A percentile compares a stretch with the other conserved stretches of the same genome.
Conservation (phyloP, 1,140 invertebrate species). For the Caenorhabditis remanei region DNA sequence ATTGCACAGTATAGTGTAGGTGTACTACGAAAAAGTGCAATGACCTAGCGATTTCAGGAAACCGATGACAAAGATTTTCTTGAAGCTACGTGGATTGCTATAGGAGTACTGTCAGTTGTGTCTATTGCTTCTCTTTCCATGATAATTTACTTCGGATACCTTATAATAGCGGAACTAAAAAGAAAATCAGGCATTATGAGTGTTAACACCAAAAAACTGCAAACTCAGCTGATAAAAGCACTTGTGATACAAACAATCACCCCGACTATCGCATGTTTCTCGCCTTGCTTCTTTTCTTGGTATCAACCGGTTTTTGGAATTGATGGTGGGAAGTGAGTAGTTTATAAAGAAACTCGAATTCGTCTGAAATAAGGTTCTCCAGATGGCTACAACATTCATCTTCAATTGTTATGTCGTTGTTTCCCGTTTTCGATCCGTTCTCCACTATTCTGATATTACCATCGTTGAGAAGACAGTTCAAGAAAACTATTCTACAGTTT, state of each 20-base stretch:
- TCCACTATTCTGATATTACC: not conserved
- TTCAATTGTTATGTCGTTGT: not conserved
- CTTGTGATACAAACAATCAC: constrained; percentile 9
- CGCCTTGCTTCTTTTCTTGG: constrained; percentile 20
- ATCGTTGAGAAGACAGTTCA: not conserved
- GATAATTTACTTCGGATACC: not conserved
- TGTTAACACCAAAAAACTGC: not conserved
- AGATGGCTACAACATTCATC: not conserved
- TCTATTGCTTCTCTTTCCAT: not conserved
- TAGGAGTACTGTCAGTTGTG: not conserved
- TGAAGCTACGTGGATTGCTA: not conserved
- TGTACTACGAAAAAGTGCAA: not conserved
- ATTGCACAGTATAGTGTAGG: not conserved
- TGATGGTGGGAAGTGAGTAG: not conserved
- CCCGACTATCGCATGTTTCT: constrained; percentile 1
- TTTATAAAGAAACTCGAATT: no score
- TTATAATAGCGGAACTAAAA: not conserved
- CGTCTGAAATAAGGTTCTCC: not conserved
- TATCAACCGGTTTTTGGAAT: constrained; percentile 26
- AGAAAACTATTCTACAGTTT: not conserved
- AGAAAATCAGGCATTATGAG: not conserved
- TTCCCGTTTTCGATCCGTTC: not conserved
- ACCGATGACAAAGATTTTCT: not conserved
- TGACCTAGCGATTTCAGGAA: not conserved
- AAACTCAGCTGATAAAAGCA: constrained; percentile 11